Evolutionary conservation across 2,888 invertebrate genomes (phyloP).

Genomic region (Eupithecia subfuscata): DNA sequence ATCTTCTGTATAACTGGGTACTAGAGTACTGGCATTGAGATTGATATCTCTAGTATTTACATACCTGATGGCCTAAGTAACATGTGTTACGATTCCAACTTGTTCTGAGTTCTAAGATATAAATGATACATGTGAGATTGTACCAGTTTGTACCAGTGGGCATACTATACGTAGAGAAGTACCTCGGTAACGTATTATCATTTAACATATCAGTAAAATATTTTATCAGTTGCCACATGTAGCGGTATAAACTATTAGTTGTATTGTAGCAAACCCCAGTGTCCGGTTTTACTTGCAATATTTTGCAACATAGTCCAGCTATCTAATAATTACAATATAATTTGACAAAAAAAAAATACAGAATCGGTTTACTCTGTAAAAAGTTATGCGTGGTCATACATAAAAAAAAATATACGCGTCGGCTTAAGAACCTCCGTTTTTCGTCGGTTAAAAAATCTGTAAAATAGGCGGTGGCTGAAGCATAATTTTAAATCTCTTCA

Average conservation of each 20-base stretch:
- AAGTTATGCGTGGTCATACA: too few species aligned
- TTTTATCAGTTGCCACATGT: background rate
- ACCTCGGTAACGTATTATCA: background rate
- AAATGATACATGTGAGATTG: background rate
- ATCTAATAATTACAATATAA: background rate
- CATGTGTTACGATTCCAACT: background rate
- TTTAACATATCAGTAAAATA: background rate
- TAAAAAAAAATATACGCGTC: too few species aligned
- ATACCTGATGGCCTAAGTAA: constrained; percentile 8
- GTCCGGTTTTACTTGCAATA: background rate
- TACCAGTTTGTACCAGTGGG: background rate
- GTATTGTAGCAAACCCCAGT: background rate
- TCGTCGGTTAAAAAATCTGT: too few species aligned
- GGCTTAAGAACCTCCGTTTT: too few species aligned
- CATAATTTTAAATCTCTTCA: background rate
- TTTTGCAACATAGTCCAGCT: background rate
- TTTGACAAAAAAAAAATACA: too few species aligned
- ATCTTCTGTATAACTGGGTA: constrained; percentile 14
- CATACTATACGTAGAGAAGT: background rate
- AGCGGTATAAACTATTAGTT: background rate
- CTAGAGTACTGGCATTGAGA: constrained; percentile 5
- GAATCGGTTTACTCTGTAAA: too few species aligned
- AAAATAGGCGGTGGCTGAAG: background rate
- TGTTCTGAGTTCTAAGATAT: background rate
- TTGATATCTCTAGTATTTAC: background rate